Evolutionary conservation across 1,140 invertebrate genomes (phyloP).

Genomic region (Adoxophyes honmai): DNA sequence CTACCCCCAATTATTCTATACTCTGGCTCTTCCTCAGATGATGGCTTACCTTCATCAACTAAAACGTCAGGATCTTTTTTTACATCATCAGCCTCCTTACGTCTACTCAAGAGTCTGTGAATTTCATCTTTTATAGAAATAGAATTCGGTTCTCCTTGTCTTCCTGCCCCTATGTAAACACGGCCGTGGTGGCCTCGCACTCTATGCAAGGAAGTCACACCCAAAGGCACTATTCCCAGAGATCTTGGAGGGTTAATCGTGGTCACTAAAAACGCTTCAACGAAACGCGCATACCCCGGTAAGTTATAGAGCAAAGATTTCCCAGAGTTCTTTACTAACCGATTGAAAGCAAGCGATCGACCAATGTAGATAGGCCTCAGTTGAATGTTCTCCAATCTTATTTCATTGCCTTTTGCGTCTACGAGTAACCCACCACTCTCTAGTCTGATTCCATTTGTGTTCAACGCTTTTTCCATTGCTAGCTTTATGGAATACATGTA

Average conservation of each 20-base stretch:
- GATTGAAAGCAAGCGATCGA: slow-evolving; percentile 24
- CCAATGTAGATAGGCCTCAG: slow-evolving; percentile 38
- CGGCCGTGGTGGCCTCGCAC: neutral
- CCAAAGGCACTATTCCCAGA: slow-evolving; percentile 40
- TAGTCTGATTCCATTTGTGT: slow-evolving; percentile 27
- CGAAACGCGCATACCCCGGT: slow-evolving; percentile 26
- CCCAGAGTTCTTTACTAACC: slow-evolving; percentile 14
- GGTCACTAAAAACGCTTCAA: slow-evolving; percentile 35
- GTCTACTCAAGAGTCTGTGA: too few relatives aligned
- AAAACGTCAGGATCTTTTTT: too few relatives aligned
- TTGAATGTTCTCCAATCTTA: slow-evolving; percentile 27
- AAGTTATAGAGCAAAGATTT: slow-evolving; percentile 4
- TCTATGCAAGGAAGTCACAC: slow-evolving; percentile 17
- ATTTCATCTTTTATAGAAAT: too few relatives aligned
- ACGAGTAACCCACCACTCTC: slow-evolving; percentile 23
- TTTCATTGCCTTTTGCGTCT: slow-evolving; percentile 25
- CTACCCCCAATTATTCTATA: slow-evolving; percentile 48
- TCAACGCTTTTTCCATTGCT: slow-evolving; percentile 30
- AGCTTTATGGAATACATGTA: slow-evolving; percentile 23
- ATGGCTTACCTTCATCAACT: too few relatives aligned
- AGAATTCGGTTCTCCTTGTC: neutral
- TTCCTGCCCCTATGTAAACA: neutral
- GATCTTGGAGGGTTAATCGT: slow-evolving; percentile 26
- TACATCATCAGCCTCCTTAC: too few relatives aligned
- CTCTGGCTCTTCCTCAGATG: slow-evolving; percentile 19